phyloP scores from a whole-genome alignment of 2,888 invertebrate genomes.

The Macroteleia sp. region DNA sequence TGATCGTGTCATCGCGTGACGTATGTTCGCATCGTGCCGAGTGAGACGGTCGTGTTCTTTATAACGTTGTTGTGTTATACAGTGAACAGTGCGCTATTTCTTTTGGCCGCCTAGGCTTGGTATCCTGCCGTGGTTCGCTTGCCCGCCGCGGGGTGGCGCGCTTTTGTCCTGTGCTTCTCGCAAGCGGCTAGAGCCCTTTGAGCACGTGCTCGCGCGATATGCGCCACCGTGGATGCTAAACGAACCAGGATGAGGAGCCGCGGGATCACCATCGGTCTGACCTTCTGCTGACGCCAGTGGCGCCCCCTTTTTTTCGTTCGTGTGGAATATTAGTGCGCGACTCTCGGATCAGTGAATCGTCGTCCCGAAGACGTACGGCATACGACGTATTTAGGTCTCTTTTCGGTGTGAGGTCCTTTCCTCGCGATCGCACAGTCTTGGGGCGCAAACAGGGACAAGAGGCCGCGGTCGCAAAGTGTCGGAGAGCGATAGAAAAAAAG shows the following conservation, averaged over 20 bases:
- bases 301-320: constrained; percentile 46
- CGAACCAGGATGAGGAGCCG: constrained; percentile 77
- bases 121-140: constrained; percentile 45
- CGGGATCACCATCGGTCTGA: constrained; percentile 58
- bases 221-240: constrained; percentile 65
- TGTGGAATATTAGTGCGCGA: constrained; percentile 57
- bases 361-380: constrained; percentile 38
- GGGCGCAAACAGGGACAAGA: constrained; percentile 50
- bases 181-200: constrained; percentile 15
- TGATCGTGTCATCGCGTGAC: constrained; percentile 34
- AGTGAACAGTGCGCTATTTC: constrained; percentile 53
- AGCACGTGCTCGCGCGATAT: constrained; percentile 70
- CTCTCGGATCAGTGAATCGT: constrained; percentile 46
- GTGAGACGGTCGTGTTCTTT: constrained; percentile 36
- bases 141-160: too few species aligned
- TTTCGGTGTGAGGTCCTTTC: constrained; percentile 6
- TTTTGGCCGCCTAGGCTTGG: constrained; percentile 23
- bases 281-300: constrained; percentile 78
- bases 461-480: constrained; percentile 61
- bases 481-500: constrained; percentile 60
- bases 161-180: constrained; percentile 32
- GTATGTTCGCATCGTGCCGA: constrained; percentile 27
- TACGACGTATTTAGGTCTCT: not conserved
- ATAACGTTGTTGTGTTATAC: constrained; percentile 53
- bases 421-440: constrained; percentile 23